Evolutionary conservation across 1,140 invertebrate species (phyloP).

Genomic region (Drosophila truncata): DNA sequence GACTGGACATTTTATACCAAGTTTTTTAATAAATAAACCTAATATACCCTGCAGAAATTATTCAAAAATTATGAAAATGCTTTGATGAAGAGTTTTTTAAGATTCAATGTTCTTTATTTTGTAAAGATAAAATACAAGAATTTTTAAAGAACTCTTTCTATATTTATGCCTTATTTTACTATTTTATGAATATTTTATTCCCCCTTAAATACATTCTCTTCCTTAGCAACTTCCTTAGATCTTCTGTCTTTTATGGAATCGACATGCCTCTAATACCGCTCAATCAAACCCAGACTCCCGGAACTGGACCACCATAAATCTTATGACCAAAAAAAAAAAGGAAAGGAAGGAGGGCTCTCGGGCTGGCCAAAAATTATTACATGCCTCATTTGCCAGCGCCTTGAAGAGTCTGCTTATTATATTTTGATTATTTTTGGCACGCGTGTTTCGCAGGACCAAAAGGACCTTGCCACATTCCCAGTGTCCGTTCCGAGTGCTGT

Average conservation of each 20-base stretch:
- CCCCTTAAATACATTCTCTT: too few species aligned
- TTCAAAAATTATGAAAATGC: neutral
- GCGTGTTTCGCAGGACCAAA: slow-evolving; percentile 48
- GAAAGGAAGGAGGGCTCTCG: neutral
- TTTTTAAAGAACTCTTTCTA: neutral
- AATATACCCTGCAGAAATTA: too few species aligned
- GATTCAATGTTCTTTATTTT: neutral
- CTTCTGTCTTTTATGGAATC: neutral
- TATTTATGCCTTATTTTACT: neutral
- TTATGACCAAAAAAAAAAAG: slow-evolving; percentile 11
- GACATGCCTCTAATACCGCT: slow-evolving; percentile 9
- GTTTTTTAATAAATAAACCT: neutral
- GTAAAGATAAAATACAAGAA: neutral
- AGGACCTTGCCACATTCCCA: slow-evolving; percentile 14
- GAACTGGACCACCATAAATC: slow-evolving; percentile 45
- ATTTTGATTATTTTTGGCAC: slow-evolving; percentile 79
- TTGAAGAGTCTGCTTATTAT: slow-evolving; percentile 78
- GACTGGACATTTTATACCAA: too few species aligned
- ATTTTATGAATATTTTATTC: neutral
- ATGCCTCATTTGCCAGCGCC: slow-evolving; percentile 80
- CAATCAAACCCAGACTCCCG: slow-evolving; percentile 7
- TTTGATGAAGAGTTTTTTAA: too few species aligned
- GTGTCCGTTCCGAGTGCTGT: slow-evolving; percentile 48
- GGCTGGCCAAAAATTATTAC: slow-evolving; percentile 66
- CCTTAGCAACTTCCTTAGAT: neutral